Conservation (phyloP, 1,140 invertebrate genomes). For the Drosophila rhopaloa region DNA sequence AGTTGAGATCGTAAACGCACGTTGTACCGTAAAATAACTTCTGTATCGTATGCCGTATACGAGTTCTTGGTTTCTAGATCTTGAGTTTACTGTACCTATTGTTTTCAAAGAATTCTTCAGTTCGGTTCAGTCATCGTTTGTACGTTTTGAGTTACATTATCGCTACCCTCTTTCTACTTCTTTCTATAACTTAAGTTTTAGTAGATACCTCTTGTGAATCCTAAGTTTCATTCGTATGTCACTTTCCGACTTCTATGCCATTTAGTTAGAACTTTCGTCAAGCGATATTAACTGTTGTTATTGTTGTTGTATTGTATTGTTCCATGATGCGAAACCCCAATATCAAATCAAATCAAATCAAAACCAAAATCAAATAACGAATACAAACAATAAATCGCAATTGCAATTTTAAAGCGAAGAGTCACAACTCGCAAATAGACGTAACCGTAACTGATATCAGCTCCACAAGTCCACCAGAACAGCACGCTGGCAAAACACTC, state of each 20-base stretch:
- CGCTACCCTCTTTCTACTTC: conserved; percentile 17
- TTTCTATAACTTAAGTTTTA: conserved; percentile 31
- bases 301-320: conserved; percentile 84
- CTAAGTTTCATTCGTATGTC: conserved; percentile 26
- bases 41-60: conserved; percentile 27
- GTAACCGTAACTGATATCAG: conserved; percentile 68
- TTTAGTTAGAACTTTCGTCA: conserved; percentile 68
- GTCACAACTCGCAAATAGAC: conserved; percentile 74
- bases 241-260: conserved; percentile 41
- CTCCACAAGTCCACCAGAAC: conserved; percentile 51
- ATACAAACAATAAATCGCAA: conserved; percentile 60
- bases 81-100: conserved; percentile 16
- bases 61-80: conserved; percentile 41
- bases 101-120: background rate
- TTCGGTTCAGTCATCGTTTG: conserved; percentile 2
- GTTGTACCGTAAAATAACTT: conserved; percentile 69
- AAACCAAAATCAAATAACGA: conserved; percentile 41
- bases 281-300: conserved; percentile 84
- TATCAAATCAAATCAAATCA: conserved; percentile 32
- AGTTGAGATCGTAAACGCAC: conserved; percentile 79
- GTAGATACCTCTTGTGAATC: conserved; percentile 35
- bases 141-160: background rate
- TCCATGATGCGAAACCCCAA: conserved; percentile 66
- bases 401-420: conserved; percentile 82
- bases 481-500: conserved; percentile 37